Base-by-base conservation (phyloP, 2,888 invertebrate species). In the Lepidocyrtoides sp. region DNA sequence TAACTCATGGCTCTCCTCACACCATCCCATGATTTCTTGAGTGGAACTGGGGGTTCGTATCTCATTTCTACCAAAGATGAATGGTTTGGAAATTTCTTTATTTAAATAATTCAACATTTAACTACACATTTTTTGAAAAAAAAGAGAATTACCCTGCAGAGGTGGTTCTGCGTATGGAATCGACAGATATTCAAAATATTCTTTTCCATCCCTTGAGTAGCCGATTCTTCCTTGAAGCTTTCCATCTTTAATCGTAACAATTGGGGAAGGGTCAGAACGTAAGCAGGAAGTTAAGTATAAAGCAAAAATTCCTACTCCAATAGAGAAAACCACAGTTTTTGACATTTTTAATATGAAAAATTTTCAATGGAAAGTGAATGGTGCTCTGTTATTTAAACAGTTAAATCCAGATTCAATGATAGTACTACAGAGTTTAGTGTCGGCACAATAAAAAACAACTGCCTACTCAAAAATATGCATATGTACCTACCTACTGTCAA, bases 1-100 rank as follows among this genome's bases (percentile, higher is more conserved):
- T 88, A 91, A n/a, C 66, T 85, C 4, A 77, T 87, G 1, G 82
- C 87, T 17, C 83, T 36, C 7, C 72, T 86, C 17, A 93, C 41
- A 12, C 83, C 91, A 12, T 63, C 48, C 93, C 93, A 93, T 17
- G 66, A 26, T 32, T 87, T 66, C 2, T 81, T 84, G 1, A 87
- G 23, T 2, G 93, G 91, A 14, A 87, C 44, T n/a, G 93, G 91
- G 12, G 91, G 29, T 89, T 93, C 60, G 63, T 91, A 93, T 60
- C 92, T 57, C 36, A 91, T n/a, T n/a, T n/a, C n/a, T n/a, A n/a
- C n/a, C n/a, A n/a, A n/a, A n/a, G n/a, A n/a, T n/a, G n/a, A n/a
- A n/a, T n/a, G n/a, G n/a, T n/a, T n/a, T n/a, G n/a, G n/a, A n/a
- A n/a, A n/a, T n/a, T n/a, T n/a, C n/a, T n/a, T n/a, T n/a, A n/a